Evolutionary conservation across 2,113 vertebrate species (phyloP).

Genomic region (Lanius collurio): DNA sequence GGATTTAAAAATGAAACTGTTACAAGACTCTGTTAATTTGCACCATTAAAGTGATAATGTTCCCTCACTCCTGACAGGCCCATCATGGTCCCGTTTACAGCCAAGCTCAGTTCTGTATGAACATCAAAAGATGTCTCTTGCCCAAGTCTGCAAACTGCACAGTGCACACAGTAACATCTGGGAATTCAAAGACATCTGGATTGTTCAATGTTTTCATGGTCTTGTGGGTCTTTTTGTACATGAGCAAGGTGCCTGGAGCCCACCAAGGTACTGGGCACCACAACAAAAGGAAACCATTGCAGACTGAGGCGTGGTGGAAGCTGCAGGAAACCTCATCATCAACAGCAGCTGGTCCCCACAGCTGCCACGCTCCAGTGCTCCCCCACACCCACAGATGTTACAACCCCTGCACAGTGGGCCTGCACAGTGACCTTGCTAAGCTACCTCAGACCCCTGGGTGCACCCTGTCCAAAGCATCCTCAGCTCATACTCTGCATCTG

Average conservation of each 20-base stretch:
- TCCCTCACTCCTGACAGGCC: background rate
- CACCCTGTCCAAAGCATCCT: background rate
- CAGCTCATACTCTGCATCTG: background rate
- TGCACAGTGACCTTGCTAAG: background rate
- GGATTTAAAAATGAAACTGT: background rate
- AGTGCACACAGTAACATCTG: background rate
- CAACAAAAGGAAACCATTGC: background rate
- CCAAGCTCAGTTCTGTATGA: background rate
- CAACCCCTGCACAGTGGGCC: background rate
- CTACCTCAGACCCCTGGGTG: background rate
- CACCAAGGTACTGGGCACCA: background rate
- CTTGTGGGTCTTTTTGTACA: background rate
- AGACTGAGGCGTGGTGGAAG: background rate
- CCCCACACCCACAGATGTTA: background rate
- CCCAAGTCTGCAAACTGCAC: background rate
- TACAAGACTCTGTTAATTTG: background rate
- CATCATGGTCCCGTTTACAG: accelerated
- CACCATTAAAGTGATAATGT: background rate
- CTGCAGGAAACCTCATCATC: background rate
- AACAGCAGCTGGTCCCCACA: background rate
- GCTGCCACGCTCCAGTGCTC: background rate
- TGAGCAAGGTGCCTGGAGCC: background rate
- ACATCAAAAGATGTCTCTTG: background rate
- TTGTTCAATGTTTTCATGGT: background rate
- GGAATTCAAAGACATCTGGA: background rate